Conservation (phyloP, 2,888 invertebrate genomes). For the Dynastes maya region DNA sequence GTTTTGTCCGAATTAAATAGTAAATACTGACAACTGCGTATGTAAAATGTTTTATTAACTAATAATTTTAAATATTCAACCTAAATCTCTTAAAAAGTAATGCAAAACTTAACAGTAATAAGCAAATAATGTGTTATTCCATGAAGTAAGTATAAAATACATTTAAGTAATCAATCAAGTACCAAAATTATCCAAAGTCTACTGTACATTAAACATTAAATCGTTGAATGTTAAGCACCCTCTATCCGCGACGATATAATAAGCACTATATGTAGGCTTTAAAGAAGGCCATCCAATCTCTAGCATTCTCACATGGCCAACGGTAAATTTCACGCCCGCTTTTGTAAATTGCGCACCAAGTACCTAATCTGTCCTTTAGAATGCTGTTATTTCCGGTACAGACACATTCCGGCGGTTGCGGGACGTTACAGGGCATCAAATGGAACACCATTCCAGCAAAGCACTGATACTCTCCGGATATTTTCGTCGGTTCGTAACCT, state of each 20-base stretch:
- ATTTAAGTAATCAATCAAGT: too few relatives aligned
- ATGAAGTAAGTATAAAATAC: too few relatives aligned
- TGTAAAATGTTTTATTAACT: too few relatives aligned
- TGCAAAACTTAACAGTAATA: too few relatives aligned
- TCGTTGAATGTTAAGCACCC: too few relatives aligned
- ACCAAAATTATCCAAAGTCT: too few relatives aligned
- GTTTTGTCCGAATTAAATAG: too few relatives aligned
- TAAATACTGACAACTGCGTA: too few relatives aligned
- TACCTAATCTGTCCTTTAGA: slow-evolving; percentile 64
- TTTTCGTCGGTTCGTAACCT: slow-evolving; percentile 52
- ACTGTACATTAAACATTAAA: too few relatives aligned
- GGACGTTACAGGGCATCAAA: slow-evolving; percentile 55
- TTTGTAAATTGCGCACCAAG: slow-evolving; percentile 65
- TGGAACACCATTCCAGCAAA: slow-evolving; percentile 52
- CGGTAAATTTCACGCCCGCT: slow-evolving; percentile 63
- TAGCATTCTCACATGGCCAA: slow-evolving; percentile 65
- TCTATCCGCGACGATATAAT: background rate
- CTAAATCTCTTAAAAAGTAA: too few relatives aligned
- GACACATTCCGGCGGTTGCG: slow-evolving; percentile 54
- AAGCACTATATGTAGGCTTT: slow-evolving; percentile 47
- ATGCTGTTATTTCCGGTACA: slow-evolving; percentile 57
- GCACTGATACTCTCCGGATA: slow-evolving; percentile 52
- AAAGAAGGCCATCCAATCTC: slow-evolving; percentile 65
- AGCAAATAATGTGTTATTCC: too few relatives aligned
- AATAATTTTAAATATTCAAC: too few relatives aligned